Percentiles rank a stretch among this genome's conserved stretches.
phyloP scores from a whole-genome alignment of 2,797 vertebrate species.

The Bovichtus diacanthus region DNA sequence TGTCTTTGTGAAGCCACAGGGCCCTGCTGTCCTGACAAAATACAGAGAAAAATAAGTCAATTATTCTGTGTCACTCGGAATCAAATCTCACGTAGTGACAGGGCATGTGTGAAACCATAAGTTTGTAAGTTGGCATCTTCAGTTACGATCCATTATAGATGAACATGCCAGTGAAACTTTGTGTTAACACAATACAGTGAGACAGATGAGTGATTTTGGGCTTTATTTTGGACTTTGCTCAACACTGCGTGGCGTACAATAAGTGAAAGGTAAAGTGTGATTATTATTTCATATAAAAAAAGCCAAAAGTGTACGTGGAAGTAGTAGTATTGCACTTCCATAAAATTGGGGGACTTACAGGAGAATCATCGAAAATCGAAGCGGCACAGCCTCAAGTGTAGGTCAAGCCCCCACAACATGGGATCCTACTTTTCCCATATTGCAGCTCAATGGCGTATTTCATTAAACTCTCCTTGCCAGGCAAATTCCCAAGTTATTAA shows the following conservation, averaged over 20 bases:
- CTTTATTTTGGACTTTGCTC: neutral
- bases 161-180: neutral
- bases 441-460: neutral
- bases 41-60: constrained; percentile 24
- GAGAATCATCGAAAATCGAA: neutral
- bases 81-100: constrained; percentile 1
- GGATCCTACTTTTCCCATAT: no score
- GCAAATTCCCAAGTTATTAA: neutral
- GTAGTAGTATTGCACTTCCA: neutral
- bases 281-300: neutral
- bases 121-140: neutral
- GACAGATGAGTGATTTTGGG: neutral
- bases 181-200: neutral
- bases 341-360: neutral
- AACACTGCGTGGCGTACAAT: neutral
- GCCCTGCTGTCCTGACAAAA: constrained; percentile 15
- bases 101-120: neutral
- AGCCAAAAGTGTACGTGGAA: neutral
- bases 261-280: neutral
- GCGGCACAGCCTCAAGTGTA: neutral
- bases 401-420: neutral
- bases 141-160: neutral
- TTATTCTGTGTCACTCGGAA: constrained; percentile 3
- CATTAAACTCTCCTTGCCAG: neutral
- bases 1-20: constrained; percentile 35